Evolutionary conservation across 2,888 invertebrate genomes (phyloP).

Genomic region (Eremobia ochroleuca): DNA sequence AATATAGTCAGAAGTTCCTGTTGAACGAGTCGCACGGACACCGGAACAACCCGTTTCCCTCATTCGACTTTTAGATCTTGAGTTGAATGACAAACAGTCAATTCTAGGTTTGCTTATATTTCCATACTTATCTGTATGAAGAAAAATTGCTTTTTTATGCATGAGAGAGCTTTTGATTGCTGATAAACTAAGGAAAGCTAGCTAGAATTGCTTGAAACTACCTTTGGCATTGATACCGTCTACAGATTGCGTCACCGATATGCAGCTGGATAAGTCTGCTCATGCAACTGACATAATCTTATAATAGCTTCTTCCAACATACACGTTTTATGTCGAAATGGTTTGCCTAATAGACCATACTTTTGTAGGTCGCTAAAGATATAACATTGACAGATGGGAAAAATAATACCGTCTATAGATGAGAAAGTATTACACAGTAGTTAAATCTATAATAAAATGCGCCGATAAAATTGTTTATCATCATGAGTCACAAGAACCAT

Average conservation of each 20-base stretch:
- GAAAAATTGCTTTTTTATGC: constrained; percentile 18
- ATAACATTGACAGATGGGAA: background rate
- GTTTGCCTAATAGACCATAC: background rate
- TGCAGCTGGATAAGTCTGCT: constrained; percentile 26
- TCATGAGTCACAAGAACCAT: constrained; percentile 63
- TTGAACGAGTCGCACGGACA: constrained; percentile 37
- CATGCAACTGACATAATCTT: constrained; percentile 33
- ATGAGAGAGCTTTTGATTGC: constrained; percentile 4
- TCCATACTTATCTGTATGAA: constrained; percentile 21
- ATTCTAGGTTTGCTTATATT: constrained; percentile 31
- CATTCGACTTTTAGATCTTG: constrained; percentile 53
- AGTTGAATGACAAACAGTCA: constrained; percentile 38
- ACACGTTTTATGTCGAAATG: constrained; percentile 27
- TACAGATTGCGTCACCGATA: constrained; percentile 21
- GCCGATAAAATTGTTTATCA: constrained; percentile 37
- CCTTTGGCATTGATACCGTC: constrained; percentile 24
- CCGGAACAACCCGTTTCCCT: constrained; percentile 55
- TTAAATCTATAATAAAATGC: constrained; percentile 42
- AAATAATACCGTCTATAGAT: background rate
- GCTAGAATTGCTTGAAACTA: constrained; percentile 20
- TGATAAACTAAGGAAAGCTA: constrained; percentile 11
- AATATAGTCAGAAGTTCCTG: constrained; percentile 56
- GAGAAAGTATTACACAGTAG: constrained; percentile 25
- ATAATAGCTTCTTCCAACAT: constrained; percentile 31
- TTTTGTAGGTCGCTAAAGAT: background rate